phyloP scores from a whole-genome alignment of 2,888 invertebrate genomes.

The Drosophila quasianomalipes region DNA sequence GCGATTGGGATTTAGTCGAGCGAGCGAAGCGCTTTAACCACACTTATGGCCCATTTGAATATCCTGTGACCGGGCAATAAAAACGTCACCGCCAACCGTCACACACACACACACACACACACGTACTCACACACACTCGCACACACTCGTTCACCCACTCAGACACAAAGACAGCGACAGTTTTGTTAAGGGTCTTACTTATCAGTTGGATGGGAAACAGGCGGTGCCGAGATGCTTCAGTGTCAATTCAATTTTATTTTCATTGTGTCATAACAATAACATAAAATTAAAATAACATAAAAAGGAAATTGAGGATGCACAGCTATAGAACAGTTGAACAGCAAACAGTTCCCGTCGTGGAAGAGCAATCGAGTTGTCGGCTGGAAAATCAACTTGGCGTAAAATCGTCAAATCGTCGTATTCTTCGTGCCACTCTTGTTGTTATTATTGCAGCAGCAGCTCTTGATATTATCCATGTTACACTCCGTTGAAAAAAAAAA shows the following conservation, averaged over 20 bases:
- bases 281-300: conserved; percentile 86
- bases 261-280: conserved; percentile 86
- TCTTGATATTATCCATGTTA: conserved; percentile 77
- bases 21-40: conserved; percentile 78
- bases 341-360: neutral
- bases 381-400: conserved; percentile 83
- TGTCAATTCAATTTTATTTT: conserved; percentile 86
- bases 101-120: conserved; percentile 33
- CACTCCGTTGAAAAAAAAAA: conserved; percentile 27
- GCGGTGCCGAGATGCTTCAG: conserved; percentile 74
- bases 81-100: conserved; percentile 83
- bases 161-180: conserved; percentile 15
- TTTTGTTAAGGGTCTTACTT: conserved; percentile 55
- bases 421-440: conserved; percentile 6
- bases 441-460: conserved; percentile 16
- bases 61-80: conserved; percentile 83
- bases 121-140: conserved; percentile 1
- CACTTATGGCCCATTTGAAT: conserved; percentile 81
- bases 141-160: neutral
- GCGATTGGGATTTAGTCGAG: conserved; percentile 74
- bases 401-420: conserved; percentile 73
- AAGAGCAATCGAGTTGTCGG: conserved; percentile 26
- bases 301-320: conserved; percentile 85
- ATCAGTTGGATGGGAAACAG: conserved; percentile 37
- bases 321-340: conserved; percentile 11